Conservation (phyloP, 2,888 invertebrate genomes). For the Tolmerus cingulatus region DNA sequence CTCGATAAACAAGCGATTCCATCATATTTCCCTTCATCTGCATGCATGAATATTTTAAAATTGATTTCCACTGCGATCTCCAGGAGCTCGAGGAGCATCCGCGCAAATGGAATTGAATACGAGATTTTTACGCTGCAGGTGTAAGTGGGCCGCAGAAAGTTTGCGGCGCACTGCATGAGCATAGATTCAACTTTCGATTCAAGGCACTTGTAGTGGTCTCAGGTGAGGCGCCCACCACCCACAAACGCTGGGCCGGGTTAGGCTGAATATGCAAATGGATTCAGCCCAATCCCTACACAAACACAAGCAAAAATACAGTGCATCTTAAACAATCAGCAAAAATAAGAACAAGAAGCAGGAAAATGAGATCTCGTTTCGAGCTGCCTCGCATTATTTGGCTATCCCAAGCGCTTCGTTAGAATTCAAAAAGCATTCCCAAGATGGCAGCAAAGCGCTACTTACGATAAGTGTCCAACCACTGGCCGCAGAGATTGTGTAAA, state of each 20-base stretch:
- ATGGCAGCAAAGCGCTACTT: background rate
- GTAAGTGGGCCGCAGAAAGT: background rate
- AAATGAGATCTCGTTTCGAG: background rate
- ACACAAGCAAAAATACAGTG: background rate
- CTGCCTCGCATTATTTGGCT: background rate
- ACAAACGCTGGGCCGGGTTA: background rate
- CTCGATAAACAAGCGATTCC: constrained; percentile 32
- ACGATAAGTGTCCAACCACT: background rate
- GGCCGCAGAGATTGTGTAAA: constrained; percentile 1
- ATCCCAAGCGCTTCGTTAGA: background rate
- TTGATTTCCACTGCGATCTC: constrained; percentile 25
- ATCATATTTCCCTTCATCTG: constrained; percentile 37
- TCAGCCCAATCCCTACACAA: background rate
- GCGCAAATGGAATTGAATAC: background rate
- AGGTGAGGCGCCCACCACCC: background rate
- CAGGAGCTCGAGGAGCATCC: background rate
- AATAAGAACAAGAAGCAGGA: background rate
- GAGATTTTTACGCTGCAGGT: background rate
- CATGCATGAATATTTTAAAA: constrained; percentile 39
- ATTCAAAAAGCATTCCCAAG: background rate
- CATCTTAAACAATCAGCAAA: background rate
- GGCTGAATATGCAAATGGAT: background rate
- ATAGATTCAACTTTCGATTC: background rate
- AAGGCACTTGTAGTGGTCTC: background rate
- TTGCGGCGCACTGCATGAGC: background rate